These are phyloP conservation scores for Pinctada fucata DNA, from an alignment of 2,888 invertebrate genomes.

Conservation along the genomic window DNA sequence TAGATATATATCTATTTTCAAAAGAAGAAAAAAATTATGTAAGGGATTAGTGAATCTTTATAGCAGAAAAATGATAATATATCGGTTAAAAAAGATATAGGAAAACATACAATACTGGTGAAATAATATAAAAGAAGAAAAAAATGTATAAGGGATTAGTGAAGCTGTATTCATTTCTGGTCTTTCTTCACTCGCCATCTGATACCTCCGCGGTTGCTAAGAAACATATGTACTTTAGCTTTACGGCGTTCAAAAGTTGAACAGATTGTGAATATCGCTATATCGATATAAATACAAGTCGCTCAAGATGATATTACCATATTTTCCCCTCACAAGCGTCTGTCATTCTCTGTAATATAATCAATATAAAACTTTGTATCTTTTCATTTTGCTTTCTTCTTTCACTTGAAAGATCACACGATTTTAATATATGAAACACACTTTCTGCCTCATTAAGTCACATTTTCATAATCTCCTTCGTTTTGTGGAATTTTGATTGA, in stretches of 20 bases:
- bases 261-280: not conserved
- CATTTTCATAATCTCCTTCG: slow-evolving; percentile 40
- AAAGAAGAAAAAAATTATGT: no score
- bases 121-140: no score
- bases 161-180: no score
- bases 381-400: slow-evolving; percentile 19
- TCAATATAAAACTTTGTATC: slow-evolving; percentile 15
- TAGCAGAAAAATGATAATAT: no score
- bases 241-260: not conserved
- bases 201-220: no score
- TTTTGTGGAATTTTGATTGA: slow-evolving; percentile 7
- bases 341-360: slow-evolving; percentile 10
- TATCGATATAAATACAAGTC: not conserved
- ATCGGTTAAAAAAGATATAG: no score
- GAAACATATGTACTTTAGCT: no score
- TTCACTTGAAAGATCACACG: slow-evolving; percentile 14
- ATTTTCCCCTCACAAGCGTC: not conserved
- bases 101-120: no score
- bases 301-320: not conserved
- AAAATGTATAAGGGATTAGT: no score
- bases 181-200: no score
- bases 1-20: no score
- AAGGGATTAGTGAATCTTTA: no score
- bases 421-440: slow-evolving; percentile 27
- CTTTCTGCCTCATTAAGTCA: slow-evolving; percentile 32